Conservation (phyloP, 2,113 vertebrate species). For the Turnix velox region DNA sequence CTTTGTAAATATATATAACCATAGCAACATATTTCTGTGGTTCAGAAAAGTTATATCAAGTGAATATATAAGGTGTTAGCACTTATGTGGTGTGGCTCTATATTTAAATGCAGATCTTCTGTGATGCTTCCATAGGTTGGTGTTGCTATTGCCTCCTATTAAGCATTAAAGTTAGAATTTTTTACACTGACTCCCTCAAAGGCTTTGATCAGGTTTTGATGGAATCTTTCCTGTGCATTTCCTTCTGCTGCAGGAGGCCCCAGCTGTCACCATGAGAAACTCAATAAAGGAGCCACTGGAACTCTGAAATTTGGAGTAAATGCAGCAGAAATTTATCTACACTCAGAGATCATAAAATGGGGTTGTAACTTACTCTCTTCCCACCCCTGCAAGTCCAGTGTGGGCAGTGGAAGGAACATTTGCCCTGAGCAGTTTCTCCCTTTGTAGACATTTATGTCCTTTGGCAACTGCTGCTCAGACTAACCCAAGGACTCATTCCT, state of each 20-base stretch:
- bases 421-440: not conserved
- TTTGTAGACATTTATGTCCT: not conserved
- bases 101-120: not conserved
- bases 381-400: not conserved
- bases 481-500: not conserved
- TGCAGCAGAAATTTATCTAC: not conserved
- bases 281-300: not conserved
- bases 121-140: not conserved
- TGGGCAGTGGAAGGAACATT: not conserved
- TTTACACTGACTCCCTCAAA: not conserved
- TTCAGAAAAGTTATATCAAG: not conserved
- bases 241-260: not conserved
- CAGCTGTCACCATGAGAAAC: fast-evolving
- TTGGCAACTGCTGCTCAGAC: not conserved
- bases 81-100: not conserved
- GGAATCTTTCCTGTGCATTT: not conserved
- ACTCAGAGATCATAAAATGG: not conserved
- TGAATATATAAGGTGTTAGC: not conserved
- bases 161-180: not conserved
- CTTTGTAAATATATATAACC: not conserved
- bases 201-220: not conserved
- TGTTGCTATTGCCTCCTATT: not conserved
- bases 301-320: not conserved
- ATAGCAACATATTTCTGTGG: not conserved
- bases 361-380: not conserved